A percentile compares a stretch with the other conserved stretches of the same genome.
These are phyloP conservation scores for Thera britannica DNA, from an alignment of 2,888 invertebrate genomes.

Conservation along the genomic window DNA sequence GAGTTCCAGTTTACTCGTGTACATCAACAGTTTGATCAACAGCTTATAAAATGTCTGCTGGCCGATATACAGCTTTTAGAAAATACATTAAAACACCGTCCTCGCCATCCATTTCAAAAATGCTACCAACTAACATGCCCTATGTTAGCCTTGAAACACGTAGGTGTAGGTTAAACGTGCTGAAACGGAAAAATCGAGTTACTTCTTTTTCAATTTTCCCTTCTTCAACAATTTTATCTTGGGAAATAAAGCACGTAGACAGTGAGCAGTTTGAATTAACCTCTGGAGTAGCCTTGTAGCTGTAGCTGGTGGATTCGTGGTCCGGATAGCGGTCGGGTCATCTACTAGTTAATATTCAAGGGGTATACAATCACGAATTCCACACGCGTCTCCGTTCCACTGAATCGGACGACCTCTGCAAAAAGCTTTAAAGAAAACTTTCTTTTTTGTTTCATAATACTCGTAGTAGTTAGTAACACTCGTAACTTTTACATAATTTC, in stretches of 20 bases:
- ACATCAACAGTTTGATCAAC: too few species aligned
- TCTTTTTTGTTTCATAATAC: slow-evolving; percentile 61
- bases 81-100: slow-evolving; percentile 12
- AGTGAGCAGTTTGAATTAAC: slow-evolving; percentile 70
- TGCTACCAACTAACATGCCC: slow-evolving; percentile 26
- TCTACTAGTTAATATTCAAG: slow-evolving; percentile 82
- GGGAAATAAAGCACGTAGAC: slow-evolving; percentile 57
- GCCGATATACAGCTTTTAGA: slow-evolving; percentile 1
- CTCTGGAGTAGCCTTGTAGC: slow-evolving; percentile 66
- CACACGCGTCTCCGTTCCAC: slow-evolving; percentile 67
- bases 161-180: slow-evolving; percentile 38
- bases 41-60: background rate
- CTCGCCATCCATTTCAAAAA: slow-evolving; percentile 25
- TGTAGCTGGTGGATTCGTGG: slow-evolving; percentile 68
- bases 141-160: slow-evolving; percentile 31
- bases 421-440: slow-evolving; percentile 56
- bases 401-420: slow-evolving; percentile 41
- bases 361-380: slow-evolving; percentile 76
- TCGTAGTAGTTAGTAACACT: slow-evolving; percentile 19
- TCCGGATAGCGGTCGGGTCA: slow-evolving; percentile 72
- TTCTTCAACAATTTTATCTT: slow-evolving; percentile 49
- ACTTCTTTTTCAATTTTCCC: slow-evolving; percentile 50
- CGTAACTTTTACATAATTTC: slow-evolving; percentile 49
- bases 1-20: too few species aligned
- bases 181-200: slow-evolving; percentile 40